Percentiles rank a stretch among this genome's conserved stretches.
Conservation (phyloP, 2,797 vertebrate species). For the Lepilemur septentrionalis region DNA sequence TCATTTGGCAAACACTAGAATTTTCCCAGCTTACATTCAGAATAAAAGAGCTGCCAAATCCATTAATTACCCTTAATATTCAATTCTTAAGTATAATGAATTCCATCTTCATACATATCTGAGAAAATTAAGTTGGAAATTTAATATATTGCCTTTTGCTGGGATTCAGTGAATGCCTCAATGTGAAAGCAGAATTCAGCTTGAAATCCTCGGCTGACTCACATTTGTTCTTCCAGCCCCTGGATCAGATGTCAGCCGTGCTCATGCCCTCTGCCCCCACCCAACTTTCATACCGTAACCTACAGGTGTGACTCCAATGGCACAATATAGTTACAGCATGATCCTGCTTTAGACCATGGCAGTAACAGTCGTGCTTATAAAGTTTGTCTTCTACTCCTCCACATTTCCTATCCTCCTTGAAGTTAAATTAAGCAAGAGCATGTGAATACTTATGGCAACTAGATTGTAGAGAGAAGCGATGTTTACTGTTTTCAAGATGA, state of each 20-base stretch:
- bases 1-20: conserved; percentile 52
- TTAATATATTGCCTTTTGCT: conserved; percentile 60
- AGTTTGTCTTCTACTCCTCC: neutral
- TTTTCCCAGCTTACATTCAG: conserved; percentile 45
- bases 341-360: neutral
- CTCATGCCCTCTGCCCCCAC: neutral
- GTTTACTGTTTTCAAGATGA: neutral
- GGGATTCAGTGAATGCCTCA: conserved; percentile 41
- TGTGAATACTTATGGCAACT: too few species aligned
- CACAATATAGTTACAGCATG: neutral
- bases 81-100: conserved; percentile 65
- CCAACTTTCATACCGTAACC: neutral
- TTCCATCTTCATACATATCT: conserved; percentile 73
- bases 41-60: conserved; percentile 70
- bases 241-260: neutral
- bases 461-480: neutral
- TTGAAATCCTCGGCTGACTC: neutral
- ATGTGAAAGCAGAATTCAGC: neutral
- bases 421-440: neutral
- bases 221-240: neutral
- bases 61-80: conserved; percentile 75
- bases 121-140: conserved; percentile 70
- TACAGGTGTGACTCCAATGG: neutral
- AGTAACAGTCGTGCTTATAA: neutral
- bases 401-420: neutral